Base-by-base conservation (phyloP, 2,888 invertebrate species). In the Hetaerina titia region DNA sequence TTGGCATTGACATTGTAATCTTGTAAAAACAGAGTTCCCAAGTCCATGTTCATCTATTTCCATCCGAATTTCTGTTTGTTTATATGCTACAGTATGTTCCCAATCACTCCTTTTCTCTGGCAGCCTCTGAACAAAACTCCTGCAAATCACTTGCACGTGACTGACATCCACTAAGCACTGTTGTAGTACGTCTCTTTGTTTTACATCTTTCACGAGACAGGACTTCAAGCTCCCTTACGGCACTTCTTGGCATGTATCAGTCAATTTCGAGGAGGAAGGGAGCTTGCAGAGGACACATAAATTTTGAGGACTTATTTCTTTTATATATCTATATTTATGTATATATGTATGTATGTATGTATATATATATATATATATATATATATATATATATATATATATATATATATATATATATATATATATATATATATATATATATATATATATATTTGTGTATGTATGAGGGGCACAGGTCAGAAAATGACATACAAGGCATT, bases 171-270 rank as follows among this genome's bases (percentile, higher is more conserved):
- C 69, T 92, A 45, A 92, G 64, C 92, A 92, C 92, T 92, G 92
- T 8, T 31, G n/a, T 81, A 81, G 25, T 81, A 25, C 1, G 81
- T 81, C 25, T 81, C 31, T 81, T 31, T 81, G 31, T 81, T 92
- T 64, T 31, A 22, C 58, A n/a, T 69, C 92, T 69, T 74, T 56
- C 56, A 74, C 45, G 92, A 92, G 92, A 74, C 64, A 92, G 92
- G 92, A 74, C 56, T 92, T 89, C 89, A 89, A 89, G 89, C 89
- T 92, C 92, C 92, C 92, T 92, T 74, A 92, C 92, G 92, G 92
- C 92, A 92, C 92, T 92, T 92, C 69, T 92, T 92, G 92, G 92
- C 92, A 92, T 92, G 92, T 92, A 92, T 92, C 92, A 92, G 92
- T 92, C 92, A 92, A 92, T 92, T 56, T 92, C 69, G 56, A 74